phyloP scores from a whole-genome alignment of 35 echinoderm and acorn worm genomes.

The Hemicentrotus pulcherrimus region DNA sequence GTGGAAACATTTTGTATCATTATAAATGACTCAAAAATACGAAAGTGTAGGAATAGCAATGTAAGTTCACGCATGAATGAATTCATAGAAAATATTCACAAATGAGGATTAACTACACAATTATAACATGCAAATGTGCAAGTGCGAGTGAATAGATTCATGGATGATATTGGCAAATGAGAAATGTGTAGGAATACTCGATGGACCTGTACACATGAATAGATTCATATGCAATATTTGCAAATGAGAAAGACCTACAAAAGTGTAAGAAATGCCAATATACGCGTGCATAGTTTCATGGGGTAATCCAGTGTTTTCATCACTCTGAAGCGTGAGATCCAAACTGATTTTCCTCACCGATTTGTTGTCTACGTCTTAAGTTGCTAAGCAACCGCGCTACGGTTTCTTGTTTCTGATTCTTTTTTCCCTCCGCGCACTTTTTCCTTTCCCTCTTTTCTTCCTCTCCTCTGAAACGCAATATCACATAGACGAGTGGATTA shows the following conservation, averaged over 20 bases:
- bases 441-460: neutral
- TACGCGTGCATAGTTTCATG: neutral
- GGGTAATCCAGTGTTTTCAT: neutral
- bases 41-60: too few species aligned
- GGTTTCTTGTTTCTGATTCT: neutral
- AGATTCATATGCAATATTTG: too few species aligned
- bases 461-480: conserved; percentile 1
- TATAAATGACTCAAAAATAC: too few species aligned
- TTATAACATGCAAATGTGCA: too few species aligned
- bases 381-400: neutral
- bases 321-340: neutral
- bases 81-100: too few species aligned
- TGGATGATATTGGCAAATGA: too few species aligned
- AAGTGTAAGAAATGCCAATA: neutral
- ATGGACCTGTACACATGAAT: too few species aligned
- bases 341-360: neutral
- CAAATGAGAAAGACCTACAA: neutral
- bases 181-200: too few species aligned
- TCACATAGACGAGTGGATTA: conserved; percentile 10
- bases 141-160: too few species aligned
- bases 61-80: too few species aligned
- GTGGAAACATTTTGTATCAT: too few species aligned
- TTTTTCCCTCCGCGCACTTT: neutral
- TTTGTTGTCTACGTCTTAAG: conserved; percentile 18
- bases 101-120: too few species aligned